Base-by-base conservation (phyloP, 2,797 vertebrate genomes). In the Intellagama lesueurii region DNA sequence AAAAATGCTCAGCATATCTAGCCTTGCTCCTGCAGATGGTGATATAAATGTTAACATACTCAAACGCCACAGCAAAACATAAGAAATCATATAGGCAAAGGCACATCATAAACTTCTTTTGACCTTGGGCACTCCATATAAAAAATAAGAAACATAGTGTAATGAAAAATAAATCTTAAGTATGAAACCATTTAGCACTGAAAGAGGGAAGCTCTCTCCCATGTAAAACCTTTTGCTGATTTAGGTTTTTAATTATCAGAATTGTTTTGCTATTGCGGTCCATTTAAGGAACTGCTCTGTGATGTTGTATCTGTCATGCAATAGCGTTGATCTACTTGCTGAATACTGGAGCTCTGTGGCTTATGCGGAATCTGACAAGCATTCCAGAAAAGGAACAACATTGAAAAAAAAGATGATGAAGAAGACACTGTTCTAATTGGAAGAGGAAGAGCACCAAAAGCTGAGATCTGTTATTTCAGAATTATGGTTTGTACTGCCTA, bases 11-110 rank as follows among this genome's bases (percentile, higher is more conserved):
- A 94, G 88, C 92, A 93, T 93, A 91, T 95, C 80, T 78, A 90
- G 83, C 80, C 88, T 89, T 86, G 86, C 49, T 85, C 66, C 80
- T 87, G 83, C 86, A 90, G 90, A 95, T 92, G 90, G 81, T 90
- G 95, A 95, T 90, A 84, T 93, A 87, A 89, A 87, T 69, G 73
- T 64, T 30, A 91, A 90, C 85, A 83, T 92, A 90, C 93, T 92
- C 86, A 90, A 93, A 86, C 87, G 92, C 73, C n/a, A 44, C 60
- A 93, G 77, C 44, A 82, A 52, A 93, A 91, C 83, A 91, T 66
- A 73, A 87, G 80, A 60, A 72, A 94, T 73, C 88, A 85, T 40
- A 73, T 4, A 1, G 66, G 86, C 79, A 90, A 90, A 90, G 81
- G 77, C 86, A 92, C 81, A 77, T 11, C 2, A 30, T 66, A 86